A percentile compares a stretch with the other conserved stretches of the same genome.
These are phyloP conservation scores for Agrochola litura DNA, from an alignment of 2,888 invertebrate species.

Conservation along the genomic window DNA sequence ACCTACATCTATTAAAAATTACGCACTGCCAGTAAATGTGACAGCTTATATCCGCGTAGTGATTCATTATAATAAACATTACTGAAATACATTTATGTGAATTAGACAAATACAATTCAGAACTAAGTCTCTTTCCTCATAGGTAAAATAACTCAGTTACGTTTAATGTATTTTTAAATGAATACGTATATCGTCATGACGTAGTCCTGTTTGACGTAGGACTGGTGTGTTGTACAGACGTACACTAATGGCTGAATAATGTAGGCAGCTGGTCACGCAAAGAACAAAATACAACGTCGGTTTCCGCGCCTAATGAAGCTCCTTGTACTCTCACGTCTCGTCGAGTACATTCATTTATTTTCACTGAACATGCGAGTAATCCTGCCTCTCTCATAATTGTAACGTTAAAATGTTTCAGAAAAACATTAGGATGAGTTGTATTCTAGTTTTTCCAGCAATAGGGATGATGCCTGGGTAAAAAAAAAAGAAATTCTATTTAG, in stretches of 20 bases:
- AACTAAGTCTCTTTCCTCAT: slow-evolving; percentile 34
- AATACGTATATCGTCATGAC: slow-evolving; percentile 61
- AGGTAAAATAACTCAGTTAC: slow-evolving; percentile 17
- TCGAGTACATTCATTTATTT: slow-evolving; percentile 70
- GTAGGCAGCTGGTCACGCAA: slow-evolving; percentile 80
- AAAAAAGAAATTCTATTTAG: too few species aligned
- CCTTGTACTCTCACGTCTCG: slow-evolving; percentile 69
- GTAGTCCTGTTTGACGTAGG: slow-evolving; percentile 67
- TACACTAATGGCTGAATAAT: slow-evolving; percentile 81
- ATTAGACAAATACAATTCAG: slow-evolving; percentile 18
- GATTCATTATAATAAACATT: slow-evolving; percentile 44
- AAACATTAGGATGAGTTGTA: background rate
- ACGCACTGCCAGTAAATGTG: slow-evolving; percentile 35
- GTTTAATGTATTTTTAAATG: slow-evolving; percentile 19
- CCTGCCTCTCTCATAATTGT: slow-evolving; percentile 34
- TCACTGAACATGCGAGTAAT: slow-evolving; percentile 64
- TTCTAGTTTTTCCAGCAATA: slow-evolving; percentile 5
- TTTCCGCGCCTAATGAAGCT: slow-evolving; percentile 76
- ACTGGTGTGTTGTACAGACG: slow-evolving; percentile 61
- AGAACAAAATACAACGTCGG: slow-evolving; percentile 76
- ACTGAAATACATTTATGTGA: slow-evolving; percentile 23
- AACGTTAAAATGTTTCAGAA: slow-evolving; percentile 7
- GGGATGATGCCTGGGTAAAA: too few species aligned
- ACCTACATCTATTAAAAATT: slow-evolving; percentile 46
- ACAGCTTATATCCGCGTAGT: slow-evolving; percentile 39